A percentile compares a stretch with the other conserved stretches of the same genome.
Evolutionary conservation across 1,140 invertebrate species (phyloP).

Genomic region (Leguminivora glycinivorella): DNA sequence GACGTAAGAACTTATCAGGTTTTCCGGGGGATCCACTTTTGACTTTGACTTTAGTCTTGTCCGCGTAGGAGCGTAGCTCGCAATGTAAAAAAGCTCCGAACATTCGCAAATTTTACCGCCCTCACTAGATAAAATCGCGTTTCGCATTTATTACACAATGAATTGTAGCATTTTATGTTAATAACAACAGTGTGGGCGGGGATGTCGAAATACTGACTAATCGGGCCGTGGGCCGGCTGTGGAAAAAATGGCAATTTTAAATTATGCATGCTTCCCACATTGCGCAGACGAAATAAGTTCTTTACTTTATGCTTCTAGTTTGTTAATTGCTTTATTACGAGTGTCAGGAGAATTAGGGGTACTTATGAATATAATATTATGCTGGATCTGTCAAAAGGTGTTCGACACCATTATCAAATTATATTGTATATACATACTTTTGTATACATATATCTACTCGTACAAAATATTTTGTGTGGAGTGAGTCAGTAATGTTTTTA

Average conservation of each 20-base stretch:
- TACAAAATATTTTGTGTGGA: no score
- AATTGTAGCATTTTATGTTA: constrained; percentile 75
- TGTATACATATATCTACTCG: no score
- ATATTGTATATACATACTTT: no score
- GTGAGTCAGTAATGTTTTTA: no score
- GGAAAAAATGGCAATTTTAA: constrained; percentile 76
- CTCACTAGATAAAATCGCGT: constrained; percentile 71
- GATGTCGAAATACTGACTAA: constrained; percentile 77
- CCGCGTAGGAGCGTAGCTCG: no score
- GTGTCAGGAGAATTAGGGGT: constrained; percentile 15
- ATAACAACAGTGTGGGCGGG: constrained; percentile 62
- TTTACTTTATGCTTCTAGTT: constrained; percentile 61
- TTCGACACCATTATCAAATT: no score
- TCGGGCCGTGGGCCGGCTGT: constrained; percentile 62
- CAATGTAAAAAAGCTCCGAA: not conserved
- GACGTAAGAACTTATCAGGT: no score
- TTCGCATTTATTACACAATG: constrained; percentile 72
- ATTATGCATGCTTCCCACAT: constrained; percentile 74
- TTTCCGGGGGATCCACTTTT: no score
- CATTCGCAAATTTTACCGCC: constrained; percentile 45
- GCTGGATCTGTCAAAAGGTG: not conserved
- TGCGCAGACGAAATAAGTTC: constrained; percentile 50
- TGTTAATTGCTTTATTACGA: constrained; percentile 71
- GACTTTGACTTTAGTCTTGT: no score
- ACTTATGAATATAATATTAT: constrained; percentile 6